Conservation (phyloP, 1,140 invertebrate genomes). For the Andricus grossulariae region DNA sequence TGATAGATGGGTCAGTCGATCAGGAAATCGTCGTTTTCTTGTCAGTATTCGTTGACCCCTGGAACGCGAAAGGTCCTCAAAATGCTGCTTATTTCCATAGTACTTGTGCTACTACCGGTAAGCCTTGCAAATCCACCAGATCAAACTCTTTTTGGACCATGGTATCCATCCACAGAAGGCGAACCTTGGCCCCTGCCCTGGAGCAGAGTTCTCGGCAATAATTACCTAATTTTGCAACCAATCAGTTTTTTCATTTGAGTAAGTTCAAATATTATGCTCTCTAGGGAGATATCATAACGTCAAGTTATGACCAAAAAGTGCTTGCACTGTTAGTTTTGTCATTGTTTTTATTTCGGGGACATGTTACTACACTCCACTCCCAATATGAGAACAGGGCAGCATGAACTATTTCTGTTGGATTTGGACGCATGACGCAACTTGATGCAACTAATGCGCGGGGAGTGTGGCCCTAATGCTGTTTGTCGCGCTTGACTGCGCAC, state of each 20-base stretch:
- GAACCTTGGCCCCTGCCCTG: constrained; percentile 71
- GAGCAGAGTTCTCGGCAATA: constrained; percentile 34
- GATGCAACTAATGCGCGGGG: no score
- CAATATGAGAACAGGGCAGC: no score
- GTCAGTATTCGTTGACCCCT: not conserved
- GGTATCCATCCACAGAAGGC: constrained; percentile 67
- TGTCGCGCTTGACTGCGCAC: no score
- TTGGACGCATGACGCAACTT: no score
- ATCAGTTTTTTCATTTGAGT: constrained; percentile 57
- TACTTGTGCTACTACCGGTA: not conserved
- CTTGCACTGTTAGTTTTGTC: no score
- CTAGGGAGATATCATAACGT: no score
- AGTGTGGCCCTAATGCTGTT: no score
- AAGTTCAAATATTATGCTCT: constrained; percentile 35
- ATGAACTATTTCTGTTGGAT: no score
- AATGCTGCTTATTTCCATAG: not conserved
- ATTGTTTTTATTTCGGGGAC: no score
- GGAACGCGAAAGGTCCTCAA: not conserved
- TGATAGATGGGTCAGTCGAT: constrained; percentile 28
- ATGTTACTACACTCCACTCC: no score
- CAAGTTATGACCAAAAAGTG: no score
- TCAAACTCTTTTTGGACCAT: constrained; percentile 61
- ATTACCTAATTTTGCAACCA: constrained; percentile 51
- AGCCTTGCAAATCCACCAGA: constrained; percentile 2
- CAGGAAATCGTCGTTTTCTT: not conserved